Conservation (phyloP, 2,797 vertebrate species). For the Xyrichtys novacula region DNA sequence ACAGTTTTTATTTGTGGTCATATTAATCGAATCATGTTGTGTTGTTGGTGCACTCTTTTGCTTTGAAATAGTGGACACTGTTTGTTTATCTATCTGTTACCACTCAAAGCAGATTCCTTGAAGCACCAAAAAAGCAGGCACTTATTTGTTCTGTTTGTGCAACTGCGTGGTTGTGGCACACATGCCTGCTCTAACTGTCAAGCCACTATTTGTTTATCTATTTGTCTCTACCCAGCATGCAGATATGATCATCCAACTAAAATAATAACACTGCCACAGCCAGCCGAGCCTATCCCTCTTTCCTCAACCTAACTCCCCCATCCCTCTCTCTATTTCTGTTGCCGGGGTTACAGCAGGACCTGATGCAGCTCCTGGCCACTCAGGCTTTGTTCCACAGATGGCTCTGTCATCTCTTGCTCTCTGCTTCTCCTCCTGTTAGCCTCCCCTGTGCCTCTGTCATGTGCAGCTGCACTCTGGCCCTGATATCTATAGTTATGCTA, state of each 20-base stretch:
- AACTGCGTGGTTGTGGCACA: background rate
- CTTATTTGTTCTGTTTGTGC: background rate
- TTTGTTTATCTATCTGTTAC: background rate
- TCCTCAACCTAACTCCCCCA: slow-evolving; percentile 19
- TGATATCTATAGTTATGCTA: slow-evolving; percentile 54
- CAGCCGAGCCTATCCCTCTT: slow-evolving; percentile 32
- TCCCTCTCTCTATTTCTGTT: slow-evolving; percentile 49
- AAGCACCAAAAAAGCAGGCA: background rate
- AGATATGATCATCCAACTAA: slow-evolving; percentile 28
- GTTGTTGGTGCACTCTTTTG: background rate
- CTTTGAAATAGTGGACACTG: background rate
- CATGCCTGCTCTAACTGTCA: background rate
- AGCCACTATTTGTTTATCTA: slow-evolving; percentile 26
- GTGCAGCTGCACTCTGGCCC: slow-evolving; percentile 62
- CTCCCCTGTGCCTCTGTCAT: slow-evolving; percentile 54
- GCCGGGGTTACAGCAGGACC: slow-evolving; percentile 72
- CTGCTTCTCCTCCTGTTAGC: slow-evolving; percentile 36
- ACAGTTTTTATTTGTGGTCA: background rate
- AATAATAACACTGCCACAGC: slow-evolving; percentile 47
- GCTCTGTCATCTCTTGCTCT: slow-evolving; percentile 32
- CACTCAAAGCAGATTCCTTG: background rate
- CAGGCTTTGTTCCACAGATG: slow-evolving; percentile 72
- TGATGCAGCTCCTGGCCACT: slow-evolving; percentile 54
- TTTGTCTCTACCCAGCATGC: slow-evolving; percentile 16
- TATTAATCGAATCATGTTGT: background rate